Percentiles rank a stretch among this genome's conserved stretches.
phyloP scores from a whole-genome alignment of 2,113 vertebrate species.

The Podarcis raffonei region DNA sequence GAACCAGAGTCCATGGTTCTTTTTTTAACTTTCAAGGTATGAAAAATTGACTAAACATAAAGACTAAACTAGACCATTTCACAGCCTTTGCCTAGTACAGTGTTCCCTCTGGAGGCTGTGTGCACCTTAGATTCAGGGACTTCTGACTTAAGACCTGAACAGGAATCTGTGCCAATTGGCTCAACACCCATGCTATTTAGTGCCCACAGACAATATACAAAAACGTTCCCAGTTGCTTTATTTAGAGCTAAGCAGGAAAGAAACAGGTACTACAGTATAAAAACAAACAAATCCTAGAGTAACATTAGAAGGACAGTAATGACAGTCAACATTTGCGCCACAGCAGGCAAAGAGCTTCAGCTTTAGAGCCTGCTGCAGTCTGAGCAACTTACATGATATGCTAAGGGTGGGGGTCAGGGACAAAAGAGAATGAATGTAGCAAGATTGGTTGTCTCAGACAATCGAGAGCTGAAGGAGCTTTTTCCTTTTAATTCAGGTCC shows the following conservation, averaged over 20 bases:
- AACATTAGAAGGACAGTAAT: conserved; percentile 3
- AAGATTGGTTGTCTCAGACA: neutral
- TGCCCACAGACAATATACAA: neutral
- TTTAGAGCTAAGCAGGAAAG: conserved; percentile 27
- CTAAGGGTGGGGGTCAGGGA: no score
- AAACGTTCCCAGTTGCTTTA: conserved; percentile 29
- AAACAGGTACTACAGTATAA: conserved; percentile 23
- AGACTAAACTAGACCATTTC: neutral
- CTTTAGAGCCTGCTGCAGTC: neutral
- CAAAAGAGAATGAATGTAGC: neutral
- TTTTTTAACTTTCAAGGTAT: neutral
- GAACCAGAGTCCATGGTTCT: neutral
- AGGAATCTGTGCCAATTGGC: neutral
- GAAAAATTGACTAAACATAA: neutral
- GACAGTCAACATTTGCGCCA: neutral
- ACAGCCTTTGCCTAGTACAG: neutral
- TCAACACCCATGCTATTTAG: neutral
- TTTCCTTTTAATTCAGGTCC: neutral
- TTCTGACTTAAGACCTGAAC: neutral
- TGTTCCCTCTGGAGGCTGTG: neutral
- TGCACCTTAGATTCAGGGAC: neutral
- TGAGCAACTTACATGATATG: neutral
- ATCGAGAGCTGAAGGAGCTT: neutral
- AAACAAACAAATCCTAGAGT: neutral
- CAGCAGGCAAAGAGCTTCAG: conserved; percentile 4